phyloP scores from a whole-genome alignment of 2,797 vertebrate genomes.

The Chelon auratus region DNA sequence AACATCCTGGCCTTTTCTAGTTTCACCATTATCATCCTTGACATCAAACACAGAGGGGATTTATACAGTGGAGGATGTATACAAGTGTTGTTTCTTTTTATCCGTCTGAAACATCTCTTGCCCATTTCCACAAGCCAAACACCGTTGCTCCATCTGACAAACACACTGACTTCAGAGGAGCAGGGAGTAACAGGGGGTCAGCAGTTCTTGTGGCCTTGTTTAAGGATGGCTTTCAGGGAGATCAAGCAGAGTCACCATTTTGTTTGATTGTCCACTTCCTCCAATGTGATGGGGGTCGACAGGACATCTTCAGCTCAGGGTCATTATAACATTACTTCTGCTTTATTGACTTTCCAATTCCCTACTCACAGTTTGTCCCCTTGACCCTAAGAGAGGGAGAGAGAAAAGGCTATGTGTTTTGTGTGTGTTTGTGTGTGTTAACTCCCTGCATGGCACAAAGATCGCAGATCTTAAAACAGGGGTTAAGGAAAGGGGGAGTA shows the following conservation, averaged over 20 bases:
- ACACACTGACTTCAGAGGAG: conserved; percentile 76
- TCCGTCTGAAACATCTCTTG: conserved; percentile 62
- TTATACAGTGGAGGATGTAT: conserved; percentile 77
- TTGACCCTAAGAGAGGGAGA: conserved; percentile 73
- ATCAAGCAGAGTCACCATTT: conserved; percentile 82
- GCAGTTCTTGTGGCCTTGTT: conserved; percentile 73
- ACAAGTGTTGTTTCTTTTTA: conserved; percentile 85
- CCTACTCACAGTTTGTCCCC: conserved; percentile 85
- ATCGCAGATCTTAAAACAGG: conserved; percentile 78
- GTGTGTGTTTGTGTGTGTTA: conserved; percentile 71
- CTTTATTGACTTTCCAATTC: conserved; percentile 87
- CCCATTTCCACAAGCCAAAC: conserved; percentile 67
- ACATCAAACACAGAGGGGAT: conserved; percentile 56
- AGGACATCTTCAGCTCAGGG: conserved; percentile 81
- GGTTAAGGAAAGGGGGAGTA: conserved; percentile 66
- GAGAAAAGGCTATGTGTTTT: conserved; percentile 59
- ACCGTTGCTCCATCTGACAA: conserved; percentile 59
- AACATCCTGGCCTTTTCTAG: conserved; percentile 37
- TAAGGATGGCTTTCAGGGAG: conserved; percentile 76
- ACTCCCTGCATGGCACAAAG: conserved; percentile 76
- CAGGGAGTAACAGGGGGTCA: conserved; percentile 75
- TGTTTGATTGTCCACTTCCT: conserved; percentile 86
- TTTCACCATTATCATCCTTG: conserved; percentile 33
- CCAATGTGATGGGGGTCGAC: conserved; percentile 77
- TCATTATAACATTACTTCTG: conserved; percentile 87